A percentile compares a stretch with the other conserved stretches of the same genome.
These are phyloP conservation scores for Dendrolimus punctatus DNA, from an alignment of 1,140 invertebrate species.

Conservation along the genomic window DNA sequence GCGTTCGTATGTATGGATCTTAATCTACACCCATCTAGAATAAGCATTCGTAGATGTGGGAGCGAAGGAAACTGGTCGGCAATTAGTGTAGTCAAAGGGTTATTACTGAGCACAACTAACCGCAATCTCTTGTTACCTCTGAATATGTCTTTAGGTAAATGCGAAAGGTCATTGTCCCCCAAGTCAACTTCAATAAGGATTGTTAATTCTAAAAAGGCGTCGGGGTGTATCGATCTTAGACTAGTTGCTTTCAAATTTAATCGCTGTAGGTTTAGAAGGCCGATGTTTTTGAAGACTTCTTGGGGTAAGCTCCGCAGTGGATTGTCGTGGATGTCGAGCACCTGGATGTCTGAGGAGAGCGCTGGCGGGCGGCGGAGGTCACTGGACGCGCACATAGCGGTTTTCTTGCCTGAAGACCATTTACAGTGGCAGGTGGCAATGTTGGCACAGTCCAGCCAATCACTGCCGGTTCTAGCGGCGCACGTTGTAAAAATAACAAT, in stretches of 20 bases:
- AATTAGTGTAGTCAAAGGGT: slow-evolving; percentile 77
- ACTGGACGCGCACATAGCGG: slow-evolving; percentile 84
- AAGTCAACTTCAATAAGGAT: slow-evolving; percentile 92
- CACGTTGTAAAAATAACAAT: slow-evolving; percentile 67
- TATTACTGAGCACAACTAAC: slow-evolving; percentile 80
- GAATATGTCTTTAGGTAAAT: slow-evolving; percentile 82
- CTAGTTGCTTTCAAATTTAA: slow-evolving; percentile 84
- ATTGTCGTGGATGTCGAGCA: slow-evolving; percentile 87
- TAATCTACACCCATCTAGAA: slow-evolving; percentile 85
- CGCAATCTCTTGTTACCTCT: slow-evolving; percentile 82
- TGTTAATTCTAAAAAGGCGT: slow-evolving; percentile 88
- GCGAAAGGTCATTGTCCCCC: slow-evolving; percentile 81
- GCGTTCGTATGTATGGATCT: slow-evolving; percentile 80
- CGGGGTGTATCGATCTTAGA: slow-evolving; percentile 82
- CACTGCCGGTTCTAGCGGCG: slow-evolving; percentile 67
- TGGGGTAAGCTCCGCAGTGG: slow-evolving; percentile 82
- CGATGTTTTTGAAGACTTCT: slow-evolving; percentile 85
- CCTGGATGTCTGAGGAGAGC: slow-evolving; percentile 88
- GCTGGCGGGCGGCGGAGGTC: slow-evolving; percentile 83
- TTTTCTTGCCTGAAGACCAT: slow-evolving; percentile 92
- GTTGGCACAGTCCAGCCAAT: slow-evolving; percentile 87
- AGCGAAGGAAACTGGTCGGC: slow-evolving; percentile 82
- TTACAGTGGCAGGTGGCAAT: slow-evolving; percentile 85
- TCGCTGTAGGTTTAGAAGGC: slow-evolving; percentile 87
- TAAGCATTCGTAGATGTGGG: slow-evolving; percentile 81